Conservation (phyloP, 2,888 invertebrate genomes). For the Acanthosepion lycidas region DNA sequence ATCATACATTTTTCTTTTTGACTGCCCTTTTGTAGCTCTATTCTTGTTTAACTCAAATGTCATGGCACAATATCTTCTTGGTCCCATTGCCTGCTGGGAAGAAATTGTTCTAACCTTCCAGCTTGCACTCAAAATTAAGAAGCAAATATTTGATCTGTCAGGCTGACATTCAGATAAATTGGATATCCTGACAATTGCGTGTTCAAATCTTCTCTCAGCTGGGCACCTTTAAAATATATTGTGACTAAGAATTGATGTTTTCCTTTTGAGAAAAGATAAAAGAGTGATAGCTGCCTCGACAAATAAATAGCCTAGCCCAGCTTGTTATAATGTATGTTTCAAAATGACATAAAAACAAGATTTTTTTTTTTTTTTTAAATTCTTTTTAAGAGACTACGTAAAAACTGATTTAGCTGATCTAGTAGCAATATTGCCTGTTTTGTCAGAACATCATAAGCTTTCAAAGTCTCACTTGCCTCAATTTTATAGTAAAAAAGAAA, state of each 20-base stretch:
- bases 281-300: neutral
- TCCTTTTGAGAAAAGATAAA: neutral
- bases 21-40: neutral
- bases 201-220: neutral
- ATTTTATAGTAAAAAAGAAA: no score
- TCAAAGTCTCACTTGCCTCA: no score
- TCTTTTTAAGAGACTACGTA: no score
- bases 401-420: no score
- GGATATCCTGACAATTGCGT: neutral
- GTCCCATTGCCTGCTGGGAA: neutral
- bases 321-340: no score
- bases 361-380: no score
- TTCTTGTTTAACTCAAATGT: neutral
- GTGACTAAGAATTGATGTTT: neutral
- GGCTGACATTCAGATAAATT: neutral
- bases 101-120: neutral
- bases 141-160: neutral
- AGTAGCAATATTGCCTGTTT: no score
- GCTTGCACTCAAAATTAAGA: neutral
- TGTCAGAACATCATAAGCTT: no score
- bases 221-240: neutral
- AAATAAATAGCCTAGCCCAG: neutral
- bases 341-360: no score
- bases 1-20: neutral
- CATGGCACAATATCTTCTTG: neutral